Conservation (phyloP, 2,113 vertebrate species). For the Gobio gobio region DNA sequence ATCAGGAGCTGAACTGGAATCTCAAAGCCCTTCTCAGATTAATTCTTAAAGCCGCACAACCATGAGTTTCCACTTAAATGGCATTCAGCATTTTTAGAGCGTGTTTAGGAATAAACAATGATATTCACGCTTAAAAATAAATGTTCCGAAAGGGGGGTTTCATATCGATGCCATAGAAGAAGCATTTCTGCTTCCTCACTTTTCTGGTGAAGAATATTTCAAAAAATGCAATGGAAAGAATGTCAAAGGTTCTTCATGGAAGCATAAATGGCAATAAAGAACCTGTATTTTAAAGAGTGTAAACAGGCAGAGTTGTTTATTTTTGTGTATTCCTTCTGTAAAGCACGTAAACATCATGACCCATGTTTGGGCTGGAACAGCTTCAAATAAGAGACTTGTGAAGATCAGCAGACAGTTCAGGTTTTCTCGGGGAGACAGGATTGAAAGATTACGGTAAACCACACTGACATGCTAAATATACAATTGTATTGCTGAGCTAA, state of each 20-base stretch:
- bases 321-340: not conserved
- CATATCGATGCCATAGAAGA: too few species aligned
- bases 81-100: not conserved
- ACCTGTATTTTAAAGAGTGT: too few species aligned
- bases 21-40: not conserved
- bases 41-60: not conserved
- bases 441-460: slow-evolving; percentile 22
- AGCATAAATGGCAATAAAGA: too few species aligned
- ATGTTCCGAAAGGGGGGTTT: too few species aligned
- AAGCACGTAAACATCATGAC: not conserved
- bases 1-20: not conserved
- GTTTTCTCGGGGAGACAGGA: slow-evolving; percentile 10
- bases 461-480: slow-evolving; percentile 29
- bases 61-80: not conserved
- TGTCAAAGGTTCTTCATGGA: too few species aligned
- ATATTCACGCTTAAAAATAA: not conserved
- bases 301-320: not conserved
- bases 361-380: not conserved
- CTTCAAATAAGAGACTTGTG: not conserved
- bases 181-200: too few species aligned
- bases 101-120: not conserved
- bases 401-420: not conserved
- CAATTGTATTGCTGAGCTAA: slow-evolving; percentile 26
- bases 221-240: too few species aligned
- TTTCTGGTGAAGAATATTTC: too few species aligned